These are phyloP conservation scores for Taenioides sp. DNA, from an alignment of 2,797 vertebrate genomes.

Conservation along the genomic window DNA sequence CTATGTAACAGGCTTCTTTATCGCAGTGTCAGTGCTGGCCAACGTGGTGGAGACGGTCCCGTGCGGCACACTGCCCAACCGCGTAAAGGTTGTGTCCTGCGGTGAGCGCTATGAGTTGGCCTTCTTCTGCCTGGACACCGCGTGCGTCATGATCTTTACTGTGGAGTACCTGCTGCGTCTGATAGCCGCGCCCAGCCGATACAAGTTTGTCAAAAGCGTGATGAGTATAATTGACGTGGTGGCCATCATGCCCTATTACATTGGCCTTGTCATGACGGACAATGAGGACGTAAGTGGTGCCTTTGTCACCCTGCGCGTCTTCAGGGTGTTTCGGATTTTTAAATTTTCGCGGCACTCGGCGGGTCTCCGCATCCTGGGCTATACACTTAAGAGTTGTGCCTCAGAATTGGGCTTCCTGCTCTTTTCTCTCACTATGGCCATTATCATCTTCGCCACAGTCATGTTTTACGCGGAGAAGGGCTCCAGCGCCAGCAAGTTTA, in stretches of 20 bases:
- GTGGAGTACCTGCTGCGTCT: conserved; percentile 93
- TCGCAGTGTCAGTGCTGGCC: conserved; percentile 93
- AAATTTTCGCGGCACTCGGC: conserved; percentile 98
- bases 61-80: conserved; percentile 77
- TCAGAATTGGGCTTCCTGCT: conserved; percentile 91
- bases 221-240: conserved; percentile 98
- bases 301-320: conserved; percentile 95
- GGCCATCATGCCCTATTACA: conserved; percentile 98
- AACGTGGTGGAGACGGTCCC: conserved; percentile 96
- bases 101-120: conserved; percentile 91
- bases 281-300: conserved; percentile 98
- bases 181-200: conserved; percentile 90
- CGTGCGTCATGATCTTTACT: conserved; percentile 98
- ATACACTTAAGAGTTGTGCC: conserved; percentile 90
- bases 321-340: conserved; percentile 97
- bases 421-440: conserved; percentile 93
- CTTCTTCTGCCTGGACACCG: conserved; percentile 98
- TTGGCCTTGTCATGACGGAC: conserved; percentile 94
- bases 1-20: conserved; percentile 98
- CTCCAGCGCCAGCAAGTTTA: conserved; percentile 92
- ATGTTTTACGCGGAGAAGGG: conserved; percentile 95
- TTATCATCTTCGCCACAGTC: conserved; percentile 92
- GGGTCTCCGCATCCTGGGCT: conserved; percentile 92
- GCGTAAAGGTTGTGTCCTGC: conserved; percentile 82
- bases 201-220: conserved; percentile 90